Evolutionary conservation across 2,888 invertebrate genomes (phyloP).

Genomic region (Autographa gamma): DNA sequence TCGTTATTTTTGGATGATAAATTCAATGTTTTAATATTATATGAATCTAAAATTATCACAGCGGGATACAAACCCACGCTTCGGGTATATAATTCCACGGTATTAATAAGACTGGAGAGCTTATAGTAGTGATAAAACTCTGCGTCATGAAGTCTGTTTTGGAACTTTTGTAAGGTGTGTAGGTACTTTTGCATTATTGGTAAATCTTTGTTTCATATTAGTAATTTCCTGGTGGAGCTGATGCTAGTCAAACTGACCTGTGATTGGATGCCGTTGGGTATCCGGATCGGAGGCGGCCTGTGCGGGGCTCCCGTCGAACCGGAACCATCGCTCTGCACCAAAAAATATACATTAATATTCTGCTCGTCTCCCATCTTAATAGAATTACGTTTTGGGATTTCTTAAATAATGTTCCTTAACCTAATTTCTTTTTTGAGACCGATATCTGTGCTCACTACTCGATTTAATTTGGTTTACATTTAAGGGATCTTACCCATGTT

Average conservation of each 20-base stretch:
- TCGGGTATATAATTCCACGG: no score
- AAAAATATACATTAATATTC: slow-evolving; percentile 56
- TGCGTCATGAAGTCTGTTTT: not conserved
- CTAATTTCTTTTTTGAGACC: slow-evolving; percentile 43
- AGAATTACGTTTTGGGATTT: slow-evolving; percentile 55
- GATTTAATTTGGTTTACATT: slow-evolving; percentile 29
- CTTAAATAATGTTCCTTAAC: slow-evolving; percentile 49
- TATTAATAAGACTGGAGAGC: no score
- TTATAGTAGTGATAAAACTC: no score
- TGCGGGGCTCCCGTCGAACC: slow-evolving; percentile 77
- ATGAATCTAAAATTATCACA: no score
- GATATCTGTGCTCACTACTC: slow-evolving; percentile 30
- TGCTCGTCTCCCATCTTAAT: slow-evolving; percentile 49
- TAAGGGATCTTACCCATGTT: slow-evolving; percentile 6
- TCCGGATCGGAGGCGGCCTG: slow-evolving; percentile 82
- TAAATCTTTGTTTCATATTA: slow-evolving; percentile 17
- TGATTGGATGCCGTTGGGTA: slow-evolving; percentile 82
- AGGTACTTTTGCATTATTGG: slow-evolving; percentile 11
- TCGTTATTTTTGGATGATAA: not conserved
- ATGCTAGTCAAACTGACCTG: slow-evolving; percentile 72
- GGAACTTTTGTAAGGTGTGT: not conserved
- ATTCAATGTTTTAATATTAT: not conserved
- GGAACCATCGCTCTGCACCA: slow-evolving; percentile 77
- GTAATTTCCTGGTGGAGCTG: slow-evolving; percentile 32
- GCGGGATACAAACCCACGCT: no score